Evolutionary conservation across 2,113 vertebrate species (phyloP).

Genomic region (Syngnathoides biaculeatus): DNA sequence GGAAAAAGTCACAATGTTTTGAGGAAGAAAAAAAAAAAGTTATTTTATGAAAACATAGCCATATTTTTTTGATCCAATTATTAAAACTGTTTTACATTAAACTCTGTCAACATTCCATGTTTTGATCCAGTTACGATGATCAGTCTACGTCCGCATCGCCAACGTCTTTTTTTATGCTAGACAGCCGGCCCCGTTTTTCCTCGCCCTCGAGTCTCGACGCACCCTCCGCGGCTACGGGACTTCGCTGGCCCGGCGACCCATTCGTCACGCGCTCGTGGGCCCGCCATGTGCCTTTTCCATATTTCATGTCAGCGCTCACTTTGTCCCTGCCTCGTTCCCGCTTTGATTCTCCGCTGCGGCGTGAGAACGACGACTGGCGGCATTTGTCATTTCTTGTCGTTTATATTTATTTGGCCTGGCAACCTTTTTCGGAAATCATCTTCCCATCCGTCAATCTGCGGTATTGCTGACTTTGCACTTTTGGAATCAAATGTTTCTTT

Average conservation of each 20-base stretch:
- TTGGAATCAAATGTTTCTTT: no score
- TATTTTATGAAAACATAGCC: no score
- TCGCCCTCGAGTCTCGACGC: neutral
- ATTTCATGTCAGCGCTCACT: slow-evolving; percentile 24
- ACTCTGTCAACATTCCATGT: no score
- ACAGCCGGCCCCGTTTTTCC: no score
- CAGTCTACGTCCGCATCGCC: no score
- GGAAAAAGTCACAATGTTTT: no score
- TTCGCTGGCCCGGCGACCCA: neutral
- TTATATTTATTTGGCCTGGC: neutral
- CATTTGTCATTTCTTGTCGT: slow-evolving; percentile 1
- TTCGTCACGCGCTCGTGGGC: neutral
- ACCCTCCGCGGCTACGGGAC: slow-evolving; percentile 12
- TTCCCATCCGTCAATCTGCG: neutral
- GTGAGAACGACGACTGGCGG: neutral
- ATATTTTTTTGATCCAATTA: no score
- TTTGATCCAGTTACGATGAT: no score
- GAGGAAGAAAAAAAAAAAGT: no score
- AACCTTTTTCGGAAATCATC: neutral
- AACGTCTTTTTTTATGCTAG: no score
- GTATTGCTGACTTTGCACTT: no score
- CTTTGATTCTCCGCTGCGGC: neutral
- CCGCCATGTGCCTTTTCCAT: neutral
- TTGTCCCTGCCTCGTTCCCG: slow-evolving; percentile 13
- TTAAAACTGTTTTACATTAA: no score